Base-by-base conservation (phyloP, 2,797 vertebrate genomes). In the Acipenser transmontanus region DNA sequence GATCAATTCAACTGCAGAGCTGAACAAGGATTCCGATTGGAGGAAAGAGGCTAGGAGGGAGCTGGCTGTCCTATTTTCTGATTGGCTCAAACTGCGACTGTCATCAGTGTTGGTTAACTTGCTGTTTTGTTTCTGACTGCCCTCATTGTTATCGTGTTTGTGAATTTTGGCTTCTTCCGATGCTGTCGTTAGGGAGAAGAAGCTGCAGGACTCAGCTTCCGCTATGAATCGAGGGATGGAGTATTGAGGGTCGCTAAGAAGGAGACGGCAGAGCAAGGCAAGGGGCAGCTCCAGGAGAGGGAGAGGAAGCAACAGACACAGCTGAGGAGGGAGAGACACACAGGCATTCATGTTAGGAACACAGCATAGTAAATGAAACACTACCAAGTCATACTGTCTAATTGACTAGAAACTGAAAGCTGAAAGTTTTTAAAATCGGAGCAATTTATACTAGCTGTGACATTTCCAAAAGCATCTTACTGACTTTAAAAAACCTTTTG, bases 201-300 rank as follows among this genome's bases (percentile, higher is more conserved):
- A 87, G 59, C 65, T 73, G 51, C 64, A 67, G 66, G 71, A 65
- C 62, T 67, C 71, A n/a, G 75, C 73, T 1, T 74, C 69, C 11
- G 73, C 64, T 64, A 68, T 64, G 65, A 91, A 81, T 74, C 57
- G 65, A 49, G 74, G 69, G 64, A 82, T 48, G 0, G 77, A 79
- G 62, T 59, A 74, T 48, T 62, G 66, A 0, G 85, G 74, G 51
- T 96, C 89, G 11, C 78, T 91, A 63, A 96, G 81, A 56, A 91
- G 85, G 17, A 98, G 77, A 50, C 82, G 91, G 76, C 91, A 87
- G 70, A 97, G 83, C 65, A 99, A 87, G 71, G 90, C 90, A 68
- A 98, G 70, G 9, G 95, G 95, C 73, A 94, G 79, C 78, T 95
- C 90, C 0, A 91, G 80, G 5, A 84, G 83, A 0, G 66, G 68